Percentiles rank a stretch among this genome's conserved stretches.
phyloP scores from a whole-genome alignment of 2,888 invertebrate genomes.

The Machimus rusticus region DNA sequence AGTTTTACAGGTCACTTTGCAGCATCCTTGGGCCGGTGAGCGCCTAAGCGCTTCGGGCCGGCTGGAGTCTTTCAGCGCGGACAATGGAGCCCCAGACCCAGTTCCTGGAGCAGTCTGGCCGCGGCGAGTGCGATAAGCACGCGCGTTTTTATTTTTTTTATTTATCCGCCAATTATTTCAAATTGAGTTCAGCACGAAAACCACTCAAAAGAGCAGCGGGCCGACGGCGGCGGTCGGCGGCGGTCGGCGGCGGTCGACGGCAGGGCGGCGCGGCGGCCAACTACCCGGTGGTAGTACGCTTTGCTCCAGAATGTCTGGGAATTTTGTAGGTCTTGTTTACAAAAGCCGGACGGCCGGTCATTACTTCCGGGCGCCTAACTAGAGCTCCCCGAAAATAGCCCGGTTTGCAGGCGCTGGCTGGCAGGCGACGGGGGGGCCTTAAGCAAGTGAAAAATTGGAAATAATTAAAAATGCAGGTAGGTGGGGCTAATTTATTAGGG shows the following conservation, averaged over 20 bases:
- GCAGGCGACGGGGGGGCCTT: background rate
- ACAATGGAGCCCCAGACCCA: background rate
- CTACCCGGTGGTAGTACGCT: background rate
- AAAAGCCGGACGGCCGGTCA: background rate
- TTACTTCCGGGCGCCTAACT: background rate
- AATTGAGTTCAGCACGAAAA: background rate
- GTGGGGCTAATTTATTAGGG: background rate
- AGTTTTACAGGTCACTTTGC: background rate
- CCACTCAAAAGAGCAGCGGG: background rate
- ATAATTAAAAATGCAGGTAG: background rate
- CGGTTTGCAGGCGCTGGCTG: background rate
- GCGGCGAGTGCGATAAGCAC: background rate
- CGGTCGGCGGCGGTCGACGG: background rate
- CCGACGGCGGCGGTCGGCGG: background rate
- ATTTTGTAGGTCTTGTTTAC: background rate
- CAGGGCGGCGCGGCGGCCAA: background rate
- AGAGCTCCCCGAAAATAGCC: background rate
- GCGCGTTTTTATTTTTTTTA: background rate
- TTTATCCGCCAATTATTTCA: background rate
- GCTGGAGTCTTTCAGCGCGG: background rate
- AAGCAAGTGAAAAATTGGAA: background rate
- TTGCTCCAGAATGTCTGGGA: background rate
- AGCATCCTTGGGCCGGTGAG: background rate
- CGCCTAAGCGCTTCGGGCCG: background rate
- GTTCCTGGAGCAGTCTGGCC: background rate